Base-by-base conservation (phyloP, 1,140 invertebrate genomes). In the Anagrus nilaparvatae region DNA sequence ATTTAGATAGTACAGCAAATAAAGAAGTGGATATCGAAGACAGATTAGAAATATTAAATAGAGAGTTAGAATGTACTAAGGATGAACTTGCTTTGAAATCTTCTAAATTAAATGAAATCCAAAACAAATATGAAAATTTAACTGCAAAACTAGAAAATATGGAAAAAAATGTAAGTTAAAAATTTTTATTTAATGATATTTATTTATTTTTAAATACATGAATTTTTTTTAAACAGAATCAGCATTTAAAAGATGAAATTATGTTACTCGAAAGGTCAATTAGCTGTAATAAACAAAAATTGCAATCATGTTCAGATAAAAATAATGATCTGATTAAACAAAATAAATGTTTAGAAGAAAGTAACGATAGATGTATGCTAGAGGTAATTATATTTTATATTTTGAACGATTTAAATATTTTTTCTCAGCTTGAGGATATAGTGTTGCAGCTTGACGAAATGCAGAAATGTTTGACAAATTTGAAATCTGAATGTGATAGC, bases 401-500 rank as follows among this genome's bases (percentile, higher is more conserved):
- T 30, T 30, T 30, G 5, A n/a, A 34, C n/a, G 24, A 25, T 35
- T 12, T 32, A 29, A 25, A 24, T 16, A 24, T n/a, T 21, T 18
- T 12, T 31, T 47, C 49, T 23, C 36, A 56, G 54, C 42, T 56
- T n/a, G 48, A 53, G 19, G 41, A 48, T 13, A 49, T 43, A 17
- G 18, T 38, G 10, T 40, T 55, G 3, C 40, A 61, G 49, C 41
- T 61, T 7, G 47, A 55, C 23, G 50, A 48, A 1, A 58, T 60
- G 32, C 56, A 60, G 5, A 59, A 53, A 31, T 60, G 54, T 12
- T 44, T 60, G 3, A 33, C 52, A 5, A 55, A 60, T 13, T 38
- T 65, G 3, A 49, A 51, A 37, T 51, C 46, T 0, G 59, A 63
- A 21, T 63, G 55, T 34, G 55, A 63, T 14, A 30, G 47, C 1